Base-by-base conservation (phyloP, 2,888 invertebrate species). In the Notodromas monacha region DNA sequence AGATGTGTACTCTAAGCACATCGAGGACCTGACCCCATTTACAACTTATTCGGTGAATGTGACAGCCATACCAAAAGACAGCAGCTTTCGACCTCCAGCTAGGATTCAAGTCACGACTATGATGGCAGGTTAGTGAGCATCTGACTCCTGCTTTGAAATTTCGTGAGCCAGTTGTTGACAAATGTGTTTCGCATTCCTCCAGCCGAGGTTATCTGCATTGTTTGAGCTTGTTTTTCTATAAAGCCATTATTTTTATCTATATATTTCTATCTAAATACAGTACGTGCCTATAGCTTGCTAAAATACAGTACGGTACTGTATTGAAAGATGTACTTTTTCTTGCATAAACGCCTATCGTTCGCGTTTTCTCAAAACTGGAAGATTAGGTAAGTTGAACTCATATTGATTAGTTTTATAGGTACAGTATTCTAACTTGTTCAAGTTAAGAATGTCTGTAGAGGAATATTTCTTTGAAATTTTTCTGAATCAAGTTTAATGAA, bases 11-110 rank as follows among this genome's bases (percentile, higher is more conserved):
- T 60, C 64, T 4, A 63, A 67, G 42, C 70, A 70, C 2, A 72
- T 81, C 37, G 68, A 74, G 43, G 76, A 79, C 45, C 52, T 84
- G 30, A 73, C 76, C 30, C 81, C 81, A 0, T 84, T 81, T 45
- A 84, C 81, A 10, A 81, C 79, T 0, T 84, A 84, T 45, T 74
- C 68, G 46, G 79, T 84, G 2, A 84, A 84, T 45, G 74, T 79
- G 10, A 77, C 46, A 10, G 77, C 76, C 30, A 66, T 77, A 38
- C 77, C 79, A 2, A 62, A 65, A 30, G 76, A 77, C 41, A 63
- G 65, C 36, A 62, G 51, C 3, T 77, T 77, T 45, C 58, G 72
- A 39, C 81, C 81, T 4, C 79, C 81, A 0, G 76, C 77, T 0
- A 74, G 74, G 50, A 79, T 81, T 30, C 77, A 73, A 0, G 79